Evolutionary conservation across 1,140 invertebrate species (phyloP).

Genomic region (Ostrea denselamellosa): DNA sequence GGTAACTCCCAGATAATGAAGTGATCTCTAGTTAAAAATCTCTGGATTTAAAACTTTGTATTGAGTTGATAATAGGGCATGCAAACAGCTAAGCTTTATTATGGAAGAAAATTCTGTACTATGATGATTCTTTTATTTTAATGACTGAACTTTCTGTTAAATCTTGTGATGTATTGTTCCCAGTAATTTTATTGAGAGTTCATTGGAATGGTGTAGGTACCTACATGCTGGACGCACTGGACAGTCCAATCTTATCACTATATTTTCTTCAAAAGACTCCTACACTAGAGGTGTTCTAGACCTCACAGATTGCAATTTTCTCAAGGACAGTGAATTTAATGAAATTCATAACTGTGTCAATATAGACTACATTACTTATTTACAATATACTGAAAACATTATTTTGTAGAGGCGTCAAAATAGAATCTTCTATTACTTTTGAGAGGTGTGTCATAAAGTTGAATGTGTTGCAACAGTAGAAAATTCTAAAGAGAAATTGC

Average conservation of each 20-base stretch:
- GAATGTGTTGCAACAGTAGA: background rate
- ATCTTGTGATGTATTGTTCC: background rate
- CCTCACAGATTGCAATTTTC: background rate
- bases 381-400: background rate
- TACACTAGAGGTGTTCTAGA: background rate
- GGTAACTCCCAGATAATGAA: background rate
- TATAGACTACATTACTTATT: background rate
- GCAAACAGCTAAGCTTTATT: background rate
- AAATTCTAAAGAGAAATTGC: background rate
- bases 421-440: background rate
- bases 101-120: background rate
- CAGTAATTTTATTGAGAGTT: background rate
- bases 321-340: background rate
- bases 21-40: conserved; percentile 1
- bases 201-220: background rate
- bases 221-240: background rate
- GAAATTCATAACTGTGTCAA: background rate
- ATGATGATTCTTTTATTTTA: background rate
- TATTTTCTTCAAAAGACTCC: background rate
- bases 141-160: background rate
- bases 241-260: background rate
- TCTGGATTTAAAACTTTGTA: background rate
- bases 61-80: background rate
- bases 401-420: background rate
- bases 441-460: background rate